Percentiles rank a stretch among this genome's conserved stretches.
These are phyloP conservation scores for Apomyelois bistriatella DNA, from an alignment of 2,888 invertebrate species.

Conservation along the genomic window DNA sequence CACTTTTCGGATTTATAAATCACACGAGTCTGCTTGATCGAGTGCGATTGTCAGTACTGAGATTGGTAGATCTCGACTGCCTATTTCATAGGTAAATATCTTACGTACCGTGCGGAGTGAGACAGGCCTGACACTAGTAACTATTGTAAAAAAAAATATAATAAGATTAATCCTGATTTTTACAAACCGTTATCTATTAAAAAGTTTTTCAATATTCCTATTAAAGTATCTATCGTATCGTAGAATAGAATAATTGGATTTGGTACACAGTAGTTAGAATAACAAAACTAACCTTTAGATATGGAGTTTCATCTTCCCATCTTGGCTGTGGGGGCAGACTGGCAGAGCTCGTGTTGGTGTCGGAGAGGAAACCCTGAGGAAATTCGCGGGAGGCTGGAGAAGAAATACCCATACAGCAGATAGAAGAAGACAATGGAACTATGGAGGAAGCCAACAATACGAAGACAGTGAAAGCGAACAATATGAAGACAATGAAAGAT, in stretches of 20 bases:
- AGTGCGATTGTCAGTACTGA: too few relatives aligned
- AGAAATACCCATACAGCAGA: background rate
- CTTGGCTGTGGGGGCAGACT: constrained; percentile 66
- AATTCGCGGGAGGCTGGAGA: background rate
- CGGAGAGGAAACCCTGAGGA: constrained; percentile 2
- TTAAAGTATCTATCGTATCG: constrained; percentile 28
- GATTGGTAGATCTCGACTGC: too few relatives aligned
- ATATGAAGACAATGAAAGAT: background rate
- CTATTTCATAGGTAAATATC: too few relatives aligned
- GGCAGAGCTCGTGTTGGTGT: constrained; percentile 10
- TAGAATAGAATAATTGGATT: background rate
- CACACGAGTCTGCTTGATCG: too few relatives aligned
- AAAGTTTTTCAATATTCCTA: too few relatives aligned
- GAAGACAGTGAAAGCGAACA: background rate
- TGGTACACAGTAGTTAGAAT: constrained; percentile 47
- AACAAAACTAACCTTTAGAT: constrained; percentile 56
- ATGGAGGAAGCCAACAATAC: background rate
- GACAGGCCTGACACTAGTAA: too few relatives aligned
- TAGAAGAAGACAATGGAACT: constrained; percentile 3
- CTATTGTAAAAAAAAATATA: too few relatives aligned
- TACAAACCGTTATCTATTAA: too few relatives aligned
- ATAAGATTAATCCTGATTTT: too few relatives aligned
- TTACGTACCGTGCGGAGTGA: too few relatives aligned
- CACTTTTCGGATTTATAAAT: too few relatives aligned
- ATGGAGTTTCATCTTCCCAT: constrained; percentile 66